Evolutionary conservation across 2,888 invertebrate genomes (phyloP).

Genomic region (Lasioglossum morio): DNA sequence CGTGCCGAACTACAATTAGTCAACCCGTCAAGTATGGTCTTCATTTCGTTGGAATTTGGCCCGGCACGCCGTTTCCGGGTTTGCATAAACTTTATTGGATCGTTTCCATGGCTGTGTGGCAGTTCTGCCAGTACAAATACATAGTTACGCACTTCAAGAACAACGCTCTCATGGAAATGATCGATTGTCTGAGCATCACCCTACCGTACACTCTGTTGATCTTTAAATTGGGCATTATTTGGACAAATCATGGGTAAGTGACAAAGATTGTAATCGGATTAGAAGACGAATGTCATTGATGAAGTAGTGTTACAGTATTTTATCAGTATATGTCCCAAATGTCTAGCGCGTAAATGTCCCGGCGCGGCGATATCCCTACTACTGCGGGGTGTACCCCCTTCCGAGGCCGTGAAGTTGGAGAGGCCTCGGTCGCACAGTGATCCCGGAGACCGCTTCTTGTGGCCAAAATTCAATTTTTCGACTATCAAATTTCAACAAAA

Average conservation of each 20-base stretch:
- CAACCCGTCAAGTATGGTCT: not conserved
- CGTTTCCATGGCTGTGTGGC: not conserved
- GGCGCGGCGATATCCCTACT: no score
- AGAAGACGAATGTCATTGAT: not conserved
- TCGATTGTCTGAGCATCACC: not conserved
- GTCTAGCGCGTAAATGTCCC: no score
- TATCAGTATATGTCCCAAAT: no score
- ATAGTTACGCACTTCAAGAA: not conserved
- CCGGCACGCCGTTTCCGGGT: not conserved
- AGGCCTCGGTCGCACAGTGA: no score
- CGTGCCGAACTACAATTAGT: not conserved
- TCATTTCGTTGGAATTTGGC: constrained; percentile 6
- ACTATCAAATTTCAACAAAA: no score
- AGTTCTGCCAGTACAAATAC: not conserved
- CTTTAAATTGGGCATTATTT: not conserved
- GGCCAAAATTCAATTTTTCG: no score
- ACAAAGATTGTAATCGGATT: not conserved
- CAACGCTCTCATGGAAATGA: not conserved
- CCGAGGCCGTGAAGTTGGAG: no score
- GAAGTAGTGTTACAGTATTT: no score
- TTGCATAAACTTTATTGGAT: constrained; percentile 1
- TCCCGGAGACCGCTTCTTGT: no score
- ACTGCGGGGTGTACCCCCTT: no score
- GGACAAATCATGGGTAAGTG: not conserved
- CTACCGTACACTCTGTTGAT: not conserved